Base-by-base conservation (phyloP, 1,140 invertebrate genomes). In the Brachionus sp. region DNA sequence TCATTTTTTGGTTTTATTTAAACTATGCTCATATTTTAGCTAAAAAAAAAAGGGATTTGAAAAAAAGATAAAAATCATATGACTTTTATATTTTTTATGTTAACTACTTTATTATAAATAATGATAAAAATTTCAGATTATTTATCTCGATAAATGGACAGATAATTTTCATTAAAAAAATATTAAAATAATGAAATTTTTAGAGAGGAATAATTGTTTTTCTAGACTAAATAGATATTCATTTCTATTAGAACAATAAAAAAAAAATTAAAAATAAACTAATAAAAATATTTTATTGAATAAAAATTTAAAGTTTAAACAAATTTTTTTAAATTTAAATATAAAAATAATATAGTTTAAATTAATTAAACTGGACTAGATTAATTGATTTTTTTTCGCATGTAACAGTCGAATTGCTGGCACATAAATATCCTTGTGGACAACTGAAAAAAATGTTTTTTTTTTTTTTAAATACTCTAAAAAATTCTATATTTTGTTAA, bases 381-480 rank as follows among this genome's bases (percentile, higher is more conserved):
- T 70, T 39, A 39, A 70, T 19, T 37, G 33, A 35, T 70, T 70
- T 70, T 70, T 70, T 70, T 39, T 39, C 33, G 19, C 66, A 70
- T 16, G 13, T 70, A 4, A 39, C 37, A 12, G 66, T 70, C 35
- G 66, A 70, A 39, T 70, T 70, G 1, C 13, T 44, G 16, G 66
- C 66, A 39, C 66, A 70, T 35, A 70, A 12, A 16, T 70, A 70
- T 19, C 66, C 66, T 70, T 70, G 66, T 0, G 66, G 70, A 75
- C 42, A 75, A 13, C 42, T 75, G 25, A 50, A 33, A 75, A 3
- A 10, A 12, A 37, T 39, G 19, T 0, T 39, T 3, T 3, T 2
- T 29, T 29, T 29, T 29, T 1, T 29, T 29, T 29, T 29, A 75
- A 46, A 46, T n/a, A n/a, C 33, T 46, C 9, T 50, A 16, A 46